A percentile compares a stretch with the other conserved stretches of the same genome.
Evolutionary conservation across 2,888 invertebrate genomes (phyloP).

Genomic region (Eristalis tenax): DNA sequence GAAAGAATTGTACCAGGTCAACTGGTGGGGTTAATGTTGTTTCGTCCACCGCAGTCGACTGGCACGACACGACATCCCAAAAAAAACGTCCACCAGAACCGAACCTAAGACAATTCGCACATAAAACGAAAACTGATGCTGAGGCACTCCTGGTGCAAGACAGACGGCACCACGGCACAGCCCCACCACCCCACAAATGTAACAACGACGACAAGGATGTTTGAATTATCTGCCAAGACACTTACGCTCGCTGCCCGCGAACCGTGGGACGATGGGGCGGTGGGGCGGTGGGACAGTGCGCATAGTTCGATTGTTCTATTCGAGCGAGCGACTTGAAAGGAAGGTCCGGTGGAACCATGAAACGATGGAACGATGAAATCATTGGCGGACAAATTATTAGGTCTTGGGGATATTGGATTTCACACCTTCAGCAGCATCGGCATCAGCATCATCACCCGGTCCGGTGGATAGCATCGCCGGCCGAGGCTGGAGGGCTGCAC

Average conservation of each 20-base stretch:
- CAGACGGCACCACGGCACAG: constrained; percentile 19
- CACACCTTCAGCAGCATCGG: constrained; percentile 71
- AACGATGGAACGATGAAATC: constrained; percentile 65
- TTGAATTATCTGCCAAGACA: constrained; percentile 66
- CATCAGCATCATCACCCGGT: constrained; percentile 30
- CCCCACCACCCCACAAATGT: constrained; percentile 9
- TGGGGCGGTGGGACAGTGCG: constrained; percentile 7
- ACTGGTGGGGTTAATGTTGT: constrained; percentile 67
- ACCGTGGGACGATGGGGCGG: background rate
- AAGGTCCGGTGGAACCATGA: constrained; percentile 6
- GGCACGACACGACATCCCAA: constrained; percentile 60
- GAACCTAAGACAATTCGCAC: constrained; percentile 65
- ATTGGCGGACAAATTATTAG: constrained; percentile 71
- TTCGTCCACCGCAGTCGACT: constrained; percentile 62
- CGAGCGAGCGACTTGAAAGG: constrained; percentile 19
- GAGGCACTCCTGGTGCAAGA: background rate
- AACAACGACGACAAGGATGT: constrained; percentile 64
- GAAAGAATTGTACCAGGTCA: constrained; percentile 68
- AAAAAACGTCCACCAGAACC: constrained; percentile 10
- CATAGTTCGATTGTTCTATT: constrained; percentile 69
- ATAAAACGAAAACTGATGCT: constrained; percentile 63
- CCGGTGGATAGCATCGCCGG: constrained; percentile 8
- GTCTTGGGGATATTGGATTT: constrained; percentile 71
- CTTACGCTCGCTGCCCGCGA: constrained; percentile 22
- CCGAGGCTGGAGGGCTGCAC: background rate